Percentiles rank a stretch among this genome's conserved stretches.
Evolutionary conservation across 1,140 invertebrate genomes (phyloP).

Genomic region (Drosophila paulistorum): DNA sequence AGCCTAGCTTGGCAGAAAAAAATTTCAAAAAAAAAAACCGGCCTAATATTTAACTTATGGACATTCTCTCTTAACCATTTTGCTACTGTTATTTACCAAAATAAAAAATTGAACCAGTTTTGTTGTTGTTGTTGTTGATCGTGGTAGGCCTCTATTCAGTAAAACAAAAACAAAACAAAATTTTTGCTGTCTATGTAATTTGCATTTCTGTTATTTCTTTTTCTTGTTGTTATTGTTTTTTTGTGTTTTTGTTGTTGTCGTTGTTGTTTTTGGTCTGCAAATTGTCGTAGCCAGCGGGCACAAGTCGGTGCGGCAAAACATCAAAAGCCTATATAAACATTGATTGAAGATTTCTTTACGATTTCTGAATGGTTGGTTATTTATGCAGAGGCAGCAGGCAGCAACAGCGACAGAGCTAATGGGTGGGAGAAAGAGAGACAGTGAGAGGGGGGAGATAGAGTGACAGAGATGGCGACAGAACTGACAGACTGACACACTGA

Average conservation of each 20-base stretch:
- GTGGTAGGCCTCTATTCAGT: constrained; percentile 12
- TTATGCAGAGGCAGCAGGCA: constrained; percentile 71
- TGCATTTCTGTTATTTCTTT: constrained; percentile 60
- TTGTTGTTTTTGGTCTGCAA: constrained; percentile 48
- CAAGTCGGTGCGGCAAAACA: constrained; percentile 54
- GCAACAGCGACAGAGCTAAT: constrained; percentile 31
- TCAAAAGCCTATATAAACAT: constrained; percentile 79
- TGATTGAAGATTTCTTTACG: constrained; percentile 82
- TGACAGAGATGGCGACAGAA: constrained; percentile 44
- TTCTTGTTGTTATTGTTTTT: constrained; percentile 10
- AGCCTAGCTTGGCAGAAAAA: neutral
- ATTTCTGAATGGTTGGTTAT: constrained; percentile 82
- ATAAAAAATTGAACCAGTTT: neutral
- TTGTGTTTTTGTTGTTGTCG: neutral
- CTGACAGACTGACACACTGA: constrained; percentile 76
- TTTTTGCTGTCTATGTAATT: constrained; percentile 62
- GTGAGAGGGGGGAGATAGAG: constrained; percentile 30
- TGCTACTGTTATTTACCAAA: constrained; percentile 11
- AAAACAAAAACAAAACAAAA: too few species aligned
- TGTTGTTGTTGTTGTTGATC: constrained; percentile 1
- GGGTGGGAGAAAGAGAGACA: neutral
- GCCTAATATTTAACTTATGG: constrained; percentile 12
- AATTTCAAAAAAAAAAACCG: neutral
- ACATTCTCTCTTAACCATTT: constrained; percentile 6
- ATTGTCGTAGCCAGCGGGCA: constrained; percentile 68